Evolutionary conservation across 2,888 invertebrate genomes (phyloP).

Genomic region (Orthonychiurus folsomi): DNA sequence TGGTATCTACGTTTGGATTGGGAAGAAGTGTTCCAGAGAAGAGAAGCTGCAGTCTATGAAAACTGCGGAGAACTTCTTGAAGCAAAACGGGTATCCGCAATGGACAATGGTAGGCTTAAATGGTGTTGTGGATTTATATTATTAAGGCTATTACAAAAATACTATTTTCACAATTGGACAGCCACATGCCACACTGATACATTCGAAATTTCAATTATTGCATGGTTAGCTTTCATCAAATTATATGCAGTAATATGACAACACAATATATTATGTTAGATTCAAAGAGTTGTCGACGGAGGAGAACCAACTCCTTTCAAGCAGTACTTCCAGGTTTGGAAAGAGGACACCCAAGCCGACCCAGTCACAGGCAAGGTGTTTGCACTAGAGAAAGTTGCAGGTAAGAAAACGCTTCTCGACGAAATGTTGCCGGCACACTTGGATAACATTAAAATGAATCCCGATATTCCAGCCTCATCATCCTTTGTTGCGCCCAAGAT

Average conservation of each 20-base stretch:
- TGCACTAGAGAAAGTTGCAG: slow-evolving; percentile 42
- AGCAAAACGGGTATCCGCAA: slow-evolving; percentile 60
- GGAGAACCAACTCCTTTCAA: slow-evolving; percentile 80
- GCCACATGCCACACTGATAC: too few relatives aligned
- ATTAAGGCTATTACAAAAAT: too few relatives aligned
- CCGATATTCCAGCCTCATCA: slow-evolving; percentile 19
- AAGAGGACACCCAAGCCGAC: slow-evolving; percentile 52
- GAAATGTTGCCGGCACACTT: too few relatives aligned
- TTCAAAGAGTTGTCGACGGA: slow-evolving; percentile 66
- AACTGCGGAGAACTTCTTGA: slow-evolving; percentile 58
- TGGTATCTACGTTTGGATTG: slow-evolving; percentile 77
- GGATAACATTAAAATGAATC: background rate
- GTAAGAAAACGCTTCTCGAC: too few relatives aligned
- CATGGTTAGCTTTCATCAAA: too few relatives aligned
- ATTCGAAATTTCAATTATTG: too few relatives aligned
- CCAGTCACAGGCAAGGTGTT: slow-evolving; percentile 43
- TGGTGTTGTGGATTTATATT: too few relatives aligned
- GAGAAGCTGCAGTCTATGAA: slow-evolving; percentile 66
- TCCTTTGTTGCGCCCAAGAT: slow-evolving; percentile 26
- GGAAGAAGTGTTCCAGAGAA: slow-evolving; percentile 60
- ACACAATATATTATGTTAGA: too few relatives aligned
- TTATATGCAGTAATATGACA: too few relatives aligned
- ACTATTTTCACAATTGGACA: background rate
- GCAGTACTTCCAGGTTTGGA: slow-evolving; percentile 77
- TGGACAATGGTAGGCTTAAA: slow-evolving; percentile 57